Evolutionary conservation across 2,888 invertebrate species (phyloP), one percentile per base, ranked within the genome.

Genomic region (Catocala sponsa): DNA sequence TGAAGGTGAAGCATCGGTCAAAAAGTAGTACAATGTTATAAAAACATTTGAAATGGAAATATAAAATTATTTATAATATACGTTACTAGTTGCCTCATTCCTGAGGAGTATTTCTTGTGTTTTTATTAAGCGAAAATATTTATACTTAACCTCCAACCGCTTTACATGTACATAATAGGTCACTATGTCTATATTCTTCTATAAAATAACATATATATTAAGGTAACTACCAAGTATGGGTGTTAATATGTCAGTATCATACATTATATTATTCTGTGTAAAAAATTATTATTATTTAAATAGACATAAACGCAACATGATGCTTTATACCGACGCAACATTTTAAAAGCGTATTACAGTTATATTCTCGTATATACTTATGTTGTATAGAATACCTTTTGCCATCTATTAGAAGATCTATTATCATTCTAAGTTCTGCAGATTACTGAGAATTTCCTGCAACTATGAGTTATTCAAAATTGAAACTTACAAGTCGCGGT

Each of bases 1-100:
- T 35, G 41, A 38, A 51, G 38, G 49, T 55, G 43, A 15, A 46
- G 33, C 13, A 4, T 50, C 50, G 50, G 49, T 32, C 49, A 49
- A 33, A 50, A 50, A 35, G 11, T 35, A 13, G 38, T 35, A 12
- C 35, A 50, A 35, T 35, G 35, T 50, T 50, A 50, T 33, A 49
- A 49, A 49, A 33, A 49, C 47, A 25, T 25, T 12, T 5, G n/a
- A 49, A 33, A n/a, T n/a, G 4, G 33, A 4, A 33, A 7, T 38
- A 7, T 38, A 38, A 38, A 38, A 5, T 38, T 38, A 38, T 38
- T 10, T n/a, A 49, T 7, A 33, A 4, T 33, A 12, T 12, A n/a
- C 12, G 6, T 5, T 44, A 44, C 44, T 44, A n/a, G 6, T 44
- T 44, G 6, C 13, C 44, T 44, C 13, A 44, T 44, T 44, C 44